Base-by-base conservation (phyloP, 2,113 vertebrate species). In the Galbula dea region DNA sequence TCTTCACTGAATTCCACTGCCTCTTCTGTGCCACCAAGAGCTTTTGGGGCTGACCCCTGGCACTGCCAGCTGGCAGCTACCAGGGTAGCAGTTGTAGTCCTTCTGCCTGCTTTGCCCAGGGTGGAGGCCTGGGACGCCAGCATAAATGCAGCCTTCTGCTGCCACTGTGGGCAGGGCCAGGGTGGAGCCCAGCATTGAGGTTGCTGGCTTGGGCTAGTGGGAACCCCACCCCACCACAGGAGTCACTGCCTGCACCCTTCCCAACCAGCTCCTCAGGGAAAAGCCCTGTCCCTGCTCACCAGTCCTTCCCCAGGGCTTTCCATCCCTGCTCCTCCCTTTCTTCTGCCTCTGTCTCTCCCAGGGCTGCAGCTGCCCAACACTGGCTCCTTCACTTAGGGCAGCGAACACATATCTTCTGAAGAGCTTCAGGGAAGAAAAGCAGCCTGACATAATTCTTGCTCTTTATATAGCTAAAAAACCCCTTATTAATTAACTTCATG, bases 1-100 rank as follows among this genome's bases (percentile, higher is more conserved):
- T 0, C 7, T 2, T 4, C 45, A 1, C 0, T 0, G 11, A n/a
- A 52, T 12, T 6, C 22, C 7, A 4, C 57, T 0, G 5, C 7
- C 41, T 36, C 39, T 30, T 6, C 18, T 2, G 26, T 32, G 66
- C 41, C 61, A 24, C 12, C 3, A 14, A 61, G 73, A n/a, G 57
- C 30, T 21, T 10, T 16, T 8, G 2, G 39, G 9, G 14, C 57
- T 6, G 4, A 39, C 5, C 16, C 27, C 1, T 2, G 49, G 45
- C 51, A 29, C 3, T 1, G 3, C 62, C 78, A 34, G 52, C 54
- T 7, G 62, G 71, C 63, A 62, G 39, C 24, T 15, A 5, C 14
- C 45, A 1, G 29, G 19, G 45, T 27, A 5, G 57, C 61, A n/a
- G 32, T 18, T 1, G 29, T 1, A 4, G 26, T 11, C 29, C n/a